Conservation (phyloP, 1,140 invertebrate genomes). For the Diorhabda carinulata region DNA sequence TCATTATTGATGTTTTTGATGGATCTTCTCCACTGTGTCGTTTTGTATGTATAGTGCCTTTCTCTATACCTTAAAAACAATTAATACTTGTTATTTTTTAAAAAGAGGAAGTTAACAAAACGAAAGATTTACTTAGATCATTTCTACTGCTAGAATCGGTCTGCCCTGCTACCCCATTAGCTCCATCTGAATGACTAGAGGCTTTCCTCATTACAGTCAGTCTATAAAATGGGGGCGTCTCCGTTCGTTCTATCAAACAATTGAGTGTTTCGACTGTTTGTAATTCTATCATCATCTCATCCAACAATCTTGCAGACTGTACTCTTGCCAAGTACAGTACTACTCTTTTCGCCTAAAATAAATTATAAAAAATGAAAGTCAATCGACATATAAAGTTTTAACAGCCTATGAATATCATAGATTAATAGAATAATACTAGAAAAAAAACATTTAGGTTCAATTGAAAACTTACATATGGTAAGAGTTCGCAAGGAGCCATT, state of each 20-base stretch:
- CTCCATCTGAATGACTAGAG: constrained; percentile 76
- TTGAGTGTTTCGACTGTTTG: constrained; percentile 94
- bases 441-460: background rate
- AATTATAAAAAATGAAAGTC: constrained; percentile 14
- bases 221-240: constrained; percentile 96
- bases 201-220: constrained; percentile 86
- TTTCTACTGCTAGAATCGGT: constrained; percentile 49
- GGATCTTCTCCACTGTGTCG: constrained; percentile 90
- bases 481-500: constrained; percentile 87
- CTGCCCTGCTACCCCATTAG: constrained; percentile 49
- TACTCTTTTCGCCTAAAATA: constrained; percentile 83
- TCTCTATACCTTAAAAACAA: constrained; percentile 61
- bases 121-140: constrained; percentile 42
- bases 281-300: constrained; percentile 95
- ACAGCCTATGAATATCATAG: background rate
- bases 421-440: background rate
- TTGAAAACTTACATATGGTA: constrained; percentile 72
- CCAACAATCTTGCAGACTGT: constrained; percentile 84
- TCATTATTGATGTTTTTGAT: constrained; percentile 59
- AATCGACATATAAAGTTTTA: background rate
- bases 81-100: background rate
- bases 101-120: background rate
- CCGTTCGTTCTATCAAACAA: constrained; percentile 90
- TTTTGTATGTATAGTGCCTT: constrained; percentile 95
- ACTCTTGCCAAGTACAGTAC: constrained; percentile 87